Base-by-base conservation (phyloP, 2,113 vertebrate species). In the Colistium nudipinnis region DNA sequence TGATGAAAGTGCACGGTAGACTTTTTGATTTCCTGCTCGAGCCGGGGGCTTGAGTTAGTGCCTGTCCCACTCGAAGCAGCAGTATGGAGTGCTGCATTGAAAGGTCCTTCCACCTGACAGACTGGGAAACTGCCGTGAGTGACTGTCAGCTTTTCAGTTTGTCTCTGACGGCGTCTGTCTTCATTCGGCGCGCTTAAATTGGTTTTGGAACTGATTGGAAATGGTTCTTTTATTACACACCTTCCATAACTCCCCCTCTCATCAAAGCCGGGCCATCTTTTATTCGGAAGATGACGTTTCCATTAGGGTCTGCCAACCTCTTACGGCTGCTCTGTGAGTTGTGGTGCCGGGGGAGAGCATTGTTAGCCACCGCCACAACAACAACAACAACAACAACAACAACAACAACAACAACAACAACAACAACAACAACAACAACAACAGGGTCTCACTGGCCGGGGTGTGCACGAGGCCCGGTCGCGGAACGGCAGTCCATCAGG, bases 201-300 rank as follows among this genome's bases (percentile, higher is more conserved):
- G 83, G 80, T 84, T 87, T 80, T 38, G 28, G 87, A 88, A 87
- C 79, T 74, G 36, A 86, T 82, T 86, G 87, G 80, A 90, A 91
- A 91, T 85, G 74, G 84, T 73, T 87, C 80, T 89, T 90, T 89
- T 89, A 87, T 83, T 84, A 83, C 78, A 83, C 65, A 67, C 78
- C 66, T 81, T 70, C 81, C 83, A 86, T 83, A 84, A 89, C 87
- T 87, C 82, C 80, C 75, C 68, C 77, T 88, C 82, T 87, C 87
- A 89, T 88, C 83, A 84, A 79, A 80, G 75, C 77, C 20, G 7
- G 62, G 72, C 77, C 76, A 87, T 91, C 86, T 86, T 86, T 91
- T 88, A 91, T 88, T 82, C 75, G 51, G 76, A 70, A 84, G 86
- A 88, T 91, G 91, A 91, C 91, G 82, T 89, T 92, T 92, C 90